phyloP scores from a whole-genome alignment of 2,888 invertebrate genomes.

The Stenotaenia linearis region DNA sequence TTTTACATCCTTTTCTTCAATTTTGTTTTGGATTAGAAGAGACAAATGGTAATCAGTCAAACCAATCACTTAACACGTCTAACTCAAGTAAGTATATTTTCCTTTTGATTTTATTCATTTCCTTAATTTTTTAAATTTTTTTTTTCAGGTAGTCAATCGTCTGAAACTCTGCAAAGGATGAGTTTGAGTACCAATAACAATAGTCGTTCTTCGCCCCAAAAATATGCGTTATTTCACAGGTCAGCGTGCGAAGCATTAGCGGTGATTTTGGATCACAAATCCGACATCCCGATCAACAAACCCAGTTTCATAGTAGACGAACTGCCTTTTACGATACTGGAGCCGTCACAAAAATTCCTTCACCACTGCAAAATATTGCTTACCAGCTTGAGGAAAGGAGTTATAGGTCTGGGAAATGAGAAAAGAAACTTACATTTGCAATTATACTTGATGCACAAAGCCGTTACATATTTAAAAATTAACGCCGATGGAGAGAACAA shows the following conservation, averaged over 20 bases:
- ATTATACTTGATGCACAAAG: slow-evolving; percentile 16
- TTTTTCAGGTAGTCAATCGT: not conserved
- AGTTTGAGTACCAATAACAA: not conserved
- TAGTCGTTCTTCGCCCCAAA: not conserved
- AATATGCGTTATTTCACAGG: not conserved
- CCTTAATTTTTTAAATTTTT: not conserved
- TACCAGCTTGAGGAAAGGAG: not conserved
- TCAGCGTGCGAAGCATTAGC: slow-evolving; percentile 29
- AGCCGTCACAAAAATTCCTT: not conserved
- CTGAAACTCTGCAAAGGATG: not conserved
- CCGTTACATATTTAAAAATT: not conserved
- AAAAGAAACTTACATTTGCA: slow-evolving; percentile 27
- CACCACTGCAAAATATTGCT: not conserved
- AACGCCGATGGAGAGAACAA: slow-evolving; percentile 6
- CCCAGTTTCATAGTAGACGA: not conserved
- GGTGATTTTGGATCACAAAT: slow-evolving; percentile 3
- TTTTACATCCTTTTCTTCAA: slow-evolving; percentile 18
- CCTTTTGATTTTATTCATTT: too few species aligned
- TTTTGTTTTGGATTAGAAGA: slow-evolving; percentile 19
- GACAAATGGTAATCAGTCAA: not conserved
- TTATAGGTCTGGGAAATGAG: not conserved
- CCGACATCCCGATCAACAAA: not conserved
- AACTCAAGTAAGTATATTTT: not conserved
- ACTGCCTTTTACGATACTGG: not conserved
- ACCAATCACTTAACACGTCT: not conserved